Evolutionary conservation across 2,888 invertebrate genomes (phyloP).

Genomic region (Chaetogeoica ovagalla): DNA sequence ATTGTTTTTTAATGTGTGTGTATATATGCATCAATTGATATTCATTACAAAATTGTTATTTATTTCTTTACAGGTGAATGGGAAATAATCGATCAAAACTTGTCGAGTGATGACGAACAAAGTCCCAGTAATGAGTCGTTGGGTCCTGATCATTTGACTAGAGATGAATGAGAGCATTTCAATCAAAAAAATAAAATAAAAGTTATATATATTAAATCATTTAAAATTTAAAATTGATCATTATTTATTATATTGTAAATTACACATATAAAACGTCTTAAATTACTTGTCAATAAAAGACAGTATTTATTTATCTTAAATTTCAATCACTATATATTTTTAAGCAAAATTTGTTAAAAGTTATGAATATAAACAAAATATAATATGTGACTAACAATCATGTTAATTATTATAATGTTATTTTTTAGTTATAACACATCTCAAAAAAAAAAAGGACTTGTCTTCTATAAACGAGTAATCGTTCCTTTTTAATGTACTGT

Average conservation of each 20-base stretch:
- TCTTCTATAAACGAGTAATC: background rate
- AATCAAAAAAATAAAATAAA: background rate
- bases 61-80: background rate
- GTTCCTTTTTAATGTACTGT: background rate
- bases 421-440: background rate
- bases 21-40: no score
- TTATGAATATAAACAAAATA: background rate
- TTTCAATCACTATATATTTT: background rate
- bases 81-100: slow-evolving; percentile 2
- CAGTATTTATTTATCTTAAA: background rate
- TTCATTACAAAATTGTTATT: no score
- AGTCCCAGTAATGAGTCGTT: background rate
- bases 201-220: background rate
- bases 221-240: background rate
- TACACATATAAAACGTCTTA: background rate
- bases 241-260: background rate
- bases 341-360: background rate
- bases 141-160: slow-evolving; percentile 31
- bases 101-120: slow-evolving; percentile 11
- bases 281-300: background rate
- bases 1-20: no score
- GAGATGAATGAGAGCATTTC: slow-evolving; percentile 13
- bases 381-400: background rate
- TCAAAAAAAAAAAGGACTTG: background rate
- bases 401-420: background rate